Evolutionary conservation across 1,140 invertebrate genomes (phyloP).

Genomic region (Formica exsecta): DNA sequence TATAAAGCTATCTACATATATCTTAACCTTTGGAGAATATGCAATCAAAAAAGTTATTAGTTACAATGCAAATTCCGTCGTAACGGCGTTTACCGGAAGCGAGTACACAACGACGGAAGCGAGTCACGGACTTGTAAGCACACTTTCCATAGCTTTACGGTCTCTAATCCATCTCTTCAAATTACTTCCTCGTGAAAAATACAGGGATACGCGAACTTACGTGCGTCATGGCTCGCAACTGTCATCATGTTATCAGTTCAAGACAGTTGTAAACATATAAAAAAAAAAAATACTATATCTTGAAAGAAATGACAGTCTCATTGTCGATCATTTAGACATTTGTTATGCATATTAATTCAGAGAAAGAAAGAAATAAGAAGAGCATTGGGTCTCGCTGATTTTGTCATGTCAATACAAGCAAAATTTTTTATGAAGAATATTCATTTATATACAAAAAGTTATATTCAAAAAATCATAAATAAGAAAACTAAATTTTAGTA

Average conservation of each 20-base stretch:
- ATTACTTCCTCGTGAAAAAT: constrained; percentile 28
- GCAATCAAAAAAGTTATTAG: neutral
- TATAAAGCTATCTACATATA: neutral
- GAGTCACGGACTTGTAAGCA: constrained; percentile 3
- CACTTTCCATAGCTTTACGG: neutral
- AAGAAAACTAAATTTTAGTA: too few relatives aligned
- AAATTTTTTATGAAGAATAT: too few relatives aligned
- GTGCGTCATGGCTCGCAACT: constrained; percentile 28
- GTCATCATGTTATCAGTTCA: constrained; percentile 30
- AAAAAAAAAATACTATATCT: neutral
- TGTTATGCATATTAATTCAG: neutral
- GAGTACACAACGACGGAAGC: neutral
- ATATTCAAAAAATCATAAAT: too few relatives aligned
- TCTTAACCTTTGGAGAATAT: neutral
- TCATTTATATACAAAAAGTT: too few relatives aligned
- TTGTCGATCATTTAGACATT: neutral
- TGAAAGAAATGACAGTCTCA: neutral
- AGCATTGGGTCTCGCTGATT: neutral
- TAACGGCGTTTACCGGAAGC: neutral
- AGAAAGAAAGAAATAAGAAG: neutral
- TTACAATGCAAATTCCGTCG: neutral
- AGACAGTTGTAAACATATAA: constrained; percentile 3
- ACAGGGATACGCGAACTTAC: constrained; percentile 23
- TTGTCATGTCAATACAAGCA: too few relatives aligned
- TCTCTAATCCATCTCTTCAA: neutral